Evolutionary conservation across 1,140 invertebrate genomes (phyloP).

Genomic region (Drosophila ananassae): DNA sequence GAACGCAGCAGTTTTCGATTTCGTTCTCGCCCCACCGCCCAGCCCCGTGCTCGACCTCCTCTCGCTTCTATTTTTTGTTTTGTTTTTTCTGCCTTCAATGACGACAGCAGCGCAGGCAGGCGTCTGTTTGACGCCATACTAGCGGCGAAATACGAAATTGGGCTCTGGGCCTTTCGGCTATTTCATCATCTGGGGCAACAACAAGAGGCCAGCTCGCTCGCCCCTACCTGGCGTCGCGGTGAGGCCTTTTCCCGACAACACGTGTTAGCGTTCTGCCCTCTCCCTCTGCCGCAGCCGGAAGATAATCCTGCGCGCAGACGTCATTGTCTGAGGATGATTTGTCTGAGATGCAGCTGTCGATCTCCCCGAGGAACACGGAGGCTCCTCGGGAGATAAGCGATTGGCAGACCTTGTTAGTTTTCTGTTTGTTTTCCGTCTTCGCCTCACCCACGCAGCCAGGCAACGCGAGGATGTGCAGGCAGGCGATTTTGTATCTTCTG

Average conservation of each 20-base stretch:
- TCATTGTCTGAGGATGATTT: constrained; percentile 1
- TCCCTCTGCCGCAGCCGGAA: background rate
- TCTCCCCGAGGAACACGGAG: constrained; percentile 26
- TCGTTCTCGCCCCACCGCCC: constrained; percentile 4
- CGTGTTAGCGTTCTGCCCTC: constrained; percentile 22
- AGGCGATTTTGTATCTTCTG: no score
- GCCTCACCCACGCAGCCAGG: no score
- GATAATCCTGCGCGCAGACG: constrained; percentile 31
- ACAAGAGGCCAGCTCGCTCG: background rate
- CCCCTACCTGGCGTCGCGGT: constrained; percentile 12
- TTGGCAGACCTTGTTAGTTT: constrained; percentile 5
- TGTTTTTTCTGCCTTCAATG: constrained; percentile 26
- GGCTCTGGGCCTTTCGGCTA: constrained; percentile 46
- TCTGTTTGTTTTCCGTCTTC: background rate
- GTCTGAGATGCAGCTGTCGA: constrained; percentile 25
- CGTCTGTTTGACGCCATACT: constrained; percentile 51
- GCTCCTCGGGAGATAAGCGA: background rate
- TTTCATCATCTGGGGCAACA: constrained; percentile 53
- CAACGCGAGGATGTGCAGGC: no score
- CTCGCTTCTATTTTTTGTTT: constrained; percentile 1
- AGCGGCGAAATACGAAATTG: constrained; percentile 18
- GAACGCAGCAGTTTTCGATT: constrained; percentile 74
- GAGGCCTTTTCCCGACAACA: constrained; percentile 16
- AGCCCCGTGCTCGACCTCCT: background rate
- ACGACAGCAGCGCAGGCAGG: constrained; percentile 38